Base-by-base conservation (phyloP, 2,888 invertebrate species). In the Synergus japonicus region DNA sequence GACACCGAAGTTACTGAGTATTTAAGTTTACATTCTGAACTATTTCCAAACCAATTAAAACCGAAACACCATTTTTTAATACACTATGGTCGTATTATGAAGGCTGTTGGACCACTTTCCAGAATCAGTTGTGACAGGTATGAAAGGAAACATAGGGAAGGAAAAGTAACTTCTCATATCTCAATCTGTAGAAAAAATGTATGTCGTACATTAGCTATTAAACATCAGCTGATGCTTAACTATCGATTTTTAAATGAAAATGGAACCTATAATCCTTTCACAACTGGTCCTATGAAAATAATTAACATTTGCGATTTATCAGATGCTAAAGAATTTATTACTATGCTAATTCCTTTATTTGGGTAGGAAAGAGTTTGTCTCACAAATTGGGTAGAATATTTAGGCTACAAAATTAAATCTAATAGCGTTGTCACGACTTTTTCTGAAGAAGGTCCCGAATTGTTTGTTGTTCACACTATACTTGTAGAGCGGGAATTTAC, bases 151-250 rank as follows among this genome's bases (percentile, higher is more conserved):
- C 18, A 37, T 76, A 18, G 76, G 18, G 76, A 76, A 15, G 49
- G 54, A 18, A 76, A 76, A 76, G 37, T 76, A 10, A 49, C 49
- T 54, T 76, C 54, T 10, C 22, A 41, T 29, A 49, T 76, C 7
- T 49, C 76, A 18, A 49, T n/a, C 0, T 64, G 37, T 46, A 13
- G 76, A 49, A 76, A 29, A 22, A 49, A 76, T 76, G 29, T 29
- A 29, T 29, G 22, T 29, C 22, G 22, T 29, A 29, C 22, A 29
- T 1, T 29, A 29, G 22, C 1, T 49, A 46, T 76, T 15, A 49
- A 76, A 76, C 41, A 76, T 8, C 49, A 76, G 9, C 10, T 76
- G 29, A 22, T 49, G 29, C 29, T 65, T 29, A 65, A 65, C 65
- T 65, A 65, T 18, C 15, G 65, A 12, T 65, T 65, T 18, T 76